phyloP scores from a whole-genome alignment of 2,797 vertebrate genomes.

The Semotilus atromaculatus region DNA sequence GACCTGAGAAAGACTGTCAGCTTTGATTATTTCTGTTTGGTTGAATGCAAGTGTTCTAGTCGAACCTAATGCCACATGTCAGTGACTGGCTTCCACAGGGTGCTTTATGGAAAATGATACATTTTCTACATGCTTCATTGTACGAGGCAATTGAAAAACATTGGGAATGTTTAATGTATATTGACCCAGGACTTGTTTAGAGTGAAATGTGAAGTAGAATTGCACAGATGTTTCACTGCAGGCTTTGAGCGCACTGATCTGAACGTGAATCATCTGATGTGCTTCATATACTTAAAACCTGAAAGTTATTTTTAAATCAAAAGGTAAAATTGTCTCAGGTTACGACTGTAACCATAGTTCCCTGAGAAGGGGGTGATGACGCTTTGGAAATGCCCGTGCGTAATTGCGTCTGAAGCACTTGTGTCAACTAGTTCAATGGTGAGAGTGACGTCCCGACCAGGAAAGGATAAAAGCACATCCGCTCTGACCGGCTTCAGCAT shows the following conservation, averaged over 20 bases:
- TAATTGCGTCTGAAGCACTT: no score
- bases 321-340: not conserved
- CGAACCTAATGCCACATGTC: not conserved
- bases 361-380: no score
- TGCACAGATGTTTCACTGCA: constrained; percentile 17
- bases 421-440: no score
- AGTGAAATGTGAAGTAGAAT: constrained; percentile 7
- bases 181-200: not conserved
- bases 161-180: not conserved
- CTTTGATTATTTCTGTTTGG: constrained; percentile 32
- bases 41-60: not conserved
- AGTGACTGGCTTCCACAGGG: not conserved
- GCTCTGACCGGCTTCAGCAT: no score
- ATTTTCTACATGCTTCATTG: not conserved
- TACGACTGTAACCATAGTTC: no score
- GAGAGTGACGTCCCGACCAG: no score
- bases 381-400: no score
- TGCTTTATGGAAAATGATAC: not conserved
- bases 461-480: no score
- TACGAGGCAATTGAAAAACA: not conserved
- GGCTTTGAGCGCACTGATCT: not conserved
- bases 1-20: constrained; percentile 11
- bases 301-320: not conserved
- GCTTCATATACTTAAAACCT: not conserved
- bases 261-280: constrained; percentile 6